phyloP scores from a whole-genome alignment of 2,113 vertebrate genomes.

The Abramis brama region DNA sequence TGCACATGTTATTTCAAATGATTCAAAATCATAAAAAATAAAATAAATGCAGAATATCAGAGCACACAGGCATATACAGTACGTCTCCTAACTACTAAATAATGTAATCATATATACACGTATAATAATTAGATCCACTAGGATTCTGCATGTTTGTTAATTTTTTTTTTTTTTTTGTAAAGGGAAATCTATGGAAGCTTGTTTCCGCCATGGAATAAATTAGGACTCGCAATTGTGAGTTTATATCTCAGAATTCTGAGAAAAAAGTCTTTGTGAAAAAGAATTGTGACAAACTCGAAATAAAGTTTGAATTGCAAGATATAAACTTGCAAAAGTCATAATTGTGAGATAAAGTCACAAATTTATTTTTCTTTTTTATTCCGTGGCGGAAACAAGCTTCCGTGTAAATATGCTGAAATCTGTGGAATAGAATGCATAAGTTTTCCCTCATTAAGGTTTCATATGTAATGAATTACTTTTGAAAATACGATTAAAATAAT shows the following conservation, averaged over 20 bases:
- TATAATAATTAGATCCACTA: slow-evolving; percentile 1
- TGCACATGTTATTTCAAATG: not conserved
- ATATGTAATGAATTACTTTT: not conserved
- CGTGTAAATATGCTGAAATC: not conserved
- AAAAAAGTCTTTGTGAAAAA: too few relatives aligned
- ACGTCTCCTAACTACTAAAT: not conserved
- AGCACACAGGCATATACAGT: not conserved
- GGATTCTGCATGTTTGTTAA: not conserved
- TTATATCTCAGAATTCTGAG: too few relatives aligned
- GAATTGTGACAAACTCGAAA: too few relatives aligned
- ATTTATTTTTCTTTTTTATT: too few relatives aligned
- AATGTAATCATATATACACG: not conserved
- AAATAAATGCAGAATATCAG: not conserved
- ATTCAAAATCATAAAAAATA: not conserved
- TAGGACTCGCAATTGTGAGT: too few relatives aligned
- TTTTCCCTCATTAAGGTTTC: not conserved
- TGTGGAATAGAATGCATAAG: not conserved
- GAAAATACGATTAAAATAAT: not conserved
- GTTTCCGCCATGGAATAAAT: too few relatives aligned
- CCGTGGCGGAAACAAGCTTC: too few relatives aligned
- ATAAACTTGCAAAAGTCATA: too few relatives aligned
- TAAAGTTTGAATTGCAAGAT: too few relatives aligned
- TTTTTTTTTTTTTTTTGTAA: not conserved
- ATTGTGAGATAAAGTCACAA: too few relatives aligned
- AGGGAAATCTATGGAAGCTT: not conserved